phyloP scores from a whole-genome alignment of 1,140 invertebrate genomes.

The Sarcophaga peregrina region DNA sequence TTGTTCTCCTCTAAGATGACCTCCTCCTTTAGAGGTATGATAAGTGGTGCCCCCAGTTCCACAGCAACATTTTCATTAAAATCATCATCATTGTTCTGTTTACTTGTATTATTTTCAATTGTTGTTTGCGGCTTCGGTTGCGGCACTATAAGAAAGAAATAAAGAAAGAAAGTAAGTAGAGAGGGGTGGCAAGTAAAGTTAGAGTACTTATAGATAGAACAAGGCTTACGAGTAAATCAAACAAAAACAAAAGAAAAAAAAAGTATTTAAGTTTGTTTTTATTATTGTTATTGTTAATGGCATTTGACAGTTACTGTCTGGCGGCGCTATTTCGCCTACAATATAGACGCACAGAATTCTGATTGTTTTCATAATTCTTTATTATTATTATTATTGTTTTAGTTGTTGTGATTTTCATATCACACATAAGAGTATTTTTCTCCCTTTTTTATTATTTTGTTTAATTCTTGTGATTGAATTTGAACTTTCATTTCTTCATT shows the following conservation, averaged over 20 bases:
- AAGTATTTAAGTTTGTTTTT: neutral
- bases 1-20: constrained; percentile 66
- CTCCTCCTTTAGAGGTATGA: constrained; percentile 67
- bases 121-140: constrained; percentile 32
- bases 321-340: neutral
- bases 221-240: neutral
- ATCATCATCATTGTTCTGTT: constrained; percentile 34
- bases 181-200: neutral
- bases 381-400: neutral
- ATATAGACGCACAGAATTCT: neutral
- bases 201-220: neutral
- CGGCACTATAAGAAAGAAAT: constrained; percentile 37
- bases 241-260: neutral
- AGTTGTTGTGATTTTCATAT: neutral
- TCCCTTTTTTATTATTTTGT: neutral
- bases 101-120: constrained; percentile 13
- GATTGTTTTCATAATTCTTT: constrained; percentile 21
- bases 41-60: constrained; percentile 61
- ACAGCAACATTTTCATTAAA: constrained; percentile 44
- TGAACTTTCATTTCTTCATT: constrained; percentile 29
- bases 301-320: constrained; percentile 14
- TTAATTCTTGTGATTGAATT: constrained; percentile 17
- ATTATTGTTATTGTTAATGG: constrained; percentile 23
- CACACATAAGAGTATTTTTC: neutral
- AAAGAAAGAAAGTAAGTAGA: constrained; percentile 30